Evolutionary conservation across 2,797 vertebrate species (phyloP).

Genomic region (Scyliorhinus canicula): DNA sequence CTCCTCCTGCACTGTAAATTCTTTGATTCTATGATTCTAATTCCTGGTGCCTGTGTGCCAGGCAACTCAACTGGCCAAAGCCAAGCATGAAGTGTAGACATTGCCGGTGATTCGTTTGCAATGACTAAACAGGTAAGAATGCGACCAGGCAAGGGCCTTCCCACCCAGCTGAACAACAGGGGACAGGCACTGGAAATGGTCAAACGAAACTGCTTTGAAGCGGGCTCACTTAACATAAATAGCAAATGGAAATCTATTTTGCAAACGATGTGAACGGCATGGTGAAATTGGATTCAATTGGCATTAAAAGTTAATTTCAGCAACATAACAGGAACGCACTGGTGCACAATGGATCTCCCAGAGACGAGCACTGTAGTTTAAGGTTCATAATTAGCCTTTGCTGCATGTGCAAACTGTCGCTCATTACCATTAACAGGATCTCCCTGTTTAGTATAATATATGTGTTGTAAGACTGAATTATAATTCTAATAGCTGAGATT

Average conservation of each 20-base stretch:
- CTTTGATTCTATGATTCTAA: too few species aligned
- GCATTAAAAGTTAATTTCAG: background rate
- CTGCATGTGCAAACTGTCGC: background rate
- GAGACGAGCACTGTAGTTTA: background rate
- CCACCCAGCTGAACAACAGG: background rate
- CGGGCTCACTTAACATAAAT: background rate
- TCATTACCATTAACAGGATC: constrained; percentile 11
- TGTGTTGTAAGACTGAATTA: background rate
- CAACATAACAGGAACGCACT: background rate
- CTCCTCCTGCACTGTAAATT: too few species aligned
- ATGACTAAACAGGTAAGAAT: background rate
- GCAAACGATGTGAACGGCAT: background rate
- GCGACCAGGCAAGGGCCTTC: background rate
- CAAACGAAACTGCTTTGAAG: background rate
- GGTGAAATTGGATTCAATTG: background rate
- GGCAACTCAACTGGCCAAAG: background rate
- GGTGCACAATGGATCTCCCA: background rate
- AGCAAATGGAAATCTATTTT: background rate
- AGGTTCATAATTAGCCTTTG: constrained; percentile 5
- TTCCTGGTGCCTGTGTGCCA: background rate
- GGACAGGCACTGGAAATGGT: background rate
- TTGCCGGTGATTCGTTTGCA: background rate
- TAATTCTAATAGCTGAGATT: background rate
- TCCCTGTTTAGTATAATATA: background rate
- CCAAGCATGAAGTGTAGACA: background rate